A percentile compares a stretch with the other conserved stretches of the same genome.
Conservation (phyloP, 2,113 vertebrate species). For the Trachemys scripta region DNA sequence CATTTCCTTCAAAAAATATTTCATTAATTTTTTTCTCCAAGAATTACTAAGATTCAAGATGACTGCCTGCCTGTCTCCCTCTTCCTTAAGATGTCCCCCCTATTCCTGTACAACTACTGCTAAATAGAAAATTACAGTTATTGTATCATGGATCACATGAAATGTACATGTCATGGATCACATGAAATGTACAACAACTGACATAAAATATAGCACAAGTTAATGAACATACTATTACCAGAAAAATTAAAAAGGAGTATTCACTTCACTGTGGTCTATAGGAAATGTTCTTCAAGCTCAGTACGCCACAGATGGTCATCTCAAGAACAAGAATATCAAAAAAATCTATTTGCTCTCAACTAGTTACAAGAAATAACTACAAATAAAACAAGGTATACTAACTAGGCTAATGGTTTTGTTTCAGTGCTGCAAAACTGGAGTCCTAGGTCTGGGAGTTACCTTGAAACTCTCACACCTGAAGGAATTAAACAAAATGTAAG, state of each 20-base stretch:
- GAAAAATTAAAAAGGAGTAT: background rate
- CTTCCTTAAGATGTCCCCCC: background rate
- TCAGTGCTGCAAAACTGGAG: background rate
- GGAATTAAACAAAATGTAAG: background rate
- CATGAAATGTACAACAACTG: background rate
- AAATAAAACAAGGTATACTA: background rate
- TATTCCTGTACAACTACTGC: background rate
- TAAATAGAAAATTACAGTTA: background rate
- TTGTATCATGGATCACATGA: background rate
- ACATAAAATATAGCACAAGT: background rate
- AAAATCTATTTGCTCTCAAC: background rate
- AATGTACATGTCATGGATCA: background rate
- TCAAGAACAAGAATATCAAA: background rate
- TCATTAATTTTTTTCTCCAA: background rate
- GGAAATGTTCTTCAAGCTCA: background rate
- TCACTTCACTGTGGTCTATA: background rate
- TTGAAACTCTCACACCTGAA: background rate
- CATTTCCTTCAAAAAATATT: constrained; percentile 15
- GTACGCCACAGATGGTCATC: background rate
- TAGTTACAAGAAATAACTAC: background rate
- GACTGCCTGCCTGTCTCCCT: background rate
- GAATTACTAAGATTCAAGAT: background rate
- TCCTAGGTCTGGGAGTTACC: background rate
- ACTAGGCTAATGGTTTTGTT: background rate
- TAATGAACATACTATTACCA: rapidly evolving